Evolutionary conservation across 1,140 invertebrate species (phyloP).

Genomic region (Zaprionus lachaisei): DNA sequence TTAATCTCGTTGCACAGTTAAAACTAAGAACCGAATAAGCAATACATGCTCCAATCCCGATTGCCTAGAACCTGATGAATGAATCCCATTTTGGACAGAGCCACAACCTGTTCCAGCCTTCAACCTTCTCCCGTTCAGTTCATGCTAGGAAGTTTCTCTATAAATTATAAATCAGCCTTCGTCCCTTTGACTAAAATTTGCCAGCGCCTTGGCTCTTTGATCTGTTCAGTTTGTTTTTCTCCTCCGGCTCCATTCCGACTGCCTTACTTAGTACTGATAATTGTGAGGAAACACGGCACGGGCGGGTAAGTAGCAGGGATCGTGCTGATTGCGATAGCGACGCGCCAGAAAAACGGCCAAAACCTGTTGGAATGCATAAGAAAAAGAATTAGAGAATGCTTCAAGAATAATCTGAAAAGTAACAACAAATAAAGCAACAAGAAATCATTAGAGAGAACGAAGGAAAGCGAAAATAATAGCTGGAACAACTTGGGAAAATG

Average conservation of each 20-base stretch:
- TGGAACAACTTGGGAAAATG: conserved; percentile 12
- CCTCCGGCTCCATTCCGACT: conserved; percentile 21
- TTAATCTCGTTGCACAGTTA: conserved; percentile 53
- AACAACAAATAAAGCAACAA: background rate
- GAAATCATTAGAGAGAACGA: background rate
- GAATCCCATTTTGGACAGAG: background rate
- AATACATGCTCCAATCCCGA: conserved; percentile 24
- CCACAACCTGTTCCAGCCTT: conserved; percentile 11
- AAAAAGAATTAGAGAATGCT: background rate
- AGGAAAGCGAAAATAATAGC: conserved; percentile 9
- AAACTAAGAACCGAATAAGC: conserved; percentile 44
- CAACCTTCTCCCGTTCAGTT: conserved; percentile 42
- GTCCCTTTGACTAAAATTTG: conserved; percentile 75
- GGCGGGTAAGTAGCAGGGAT: conserved; percentile 88
- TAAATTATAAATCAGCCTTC: conserved; percentile 78
- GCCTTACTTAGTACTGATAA: conserved; percentile 70
- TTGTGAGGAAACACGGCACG: conserved; percentile 89
- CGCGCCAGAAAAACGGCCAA: conserved; percentile 90
- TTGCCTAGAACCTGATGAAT: background rate
- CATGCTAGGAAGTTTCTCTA: conserved; percentile 56
- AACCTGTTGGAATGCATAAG: conserved; percentile 85
- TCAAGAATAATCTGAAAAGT: background rate
- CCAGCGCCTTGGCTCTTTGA: conserved; percentile 30
- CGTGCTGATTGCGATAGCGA: conserved; percentile 90
- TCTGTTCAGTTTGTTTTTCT: conserved; percentile 2